Evolutionary conservation across 2,797 vertebrate genomes (phyloP).

Genomic region (Tiaroga cobitis): DNA sequence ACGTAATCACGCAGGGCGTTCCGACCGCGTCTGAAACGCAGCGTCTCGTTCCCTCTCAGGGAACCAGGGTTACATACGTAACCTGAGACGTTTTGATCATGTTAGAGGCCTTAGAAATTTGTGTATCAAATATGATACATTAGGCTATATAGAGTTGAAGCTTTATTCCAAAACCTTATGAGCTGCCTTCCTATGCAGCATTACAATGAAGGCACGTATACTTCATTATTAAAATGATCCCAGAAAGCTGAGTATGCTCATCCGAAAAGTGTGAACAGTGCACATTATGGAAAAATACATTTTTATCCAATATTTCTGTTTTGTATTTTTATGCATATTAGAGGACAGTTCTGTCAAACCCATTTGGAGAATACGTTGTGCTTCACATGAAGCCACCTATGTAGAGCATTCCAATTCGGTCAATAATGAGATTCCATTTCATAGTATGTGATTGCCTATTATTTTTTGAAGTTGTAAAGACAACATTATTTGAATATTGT

Average conservation of each 20-base stretch:
- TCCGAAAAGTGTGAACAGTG: neutral
- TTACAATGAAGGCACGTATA: neutral
- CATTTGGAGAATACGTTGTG: neutral
- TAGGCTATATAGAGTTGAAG: neutral
- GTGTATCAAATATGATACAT: neutral
- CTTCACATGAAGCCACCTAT: neutral
- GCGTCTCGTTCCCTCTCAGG: too few species aligned
- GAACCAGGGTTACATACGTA: too few species aligned
- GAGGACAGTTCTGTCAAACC: neutral
- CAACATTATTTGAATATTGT: neutral
- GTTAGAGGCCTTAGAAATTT: neutral
- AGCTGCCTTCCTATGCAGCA: neutral
- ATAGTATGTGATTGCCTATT: too few species aligned
- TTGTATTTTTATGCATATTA: neutral
- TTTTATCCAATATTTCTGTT: neutral
- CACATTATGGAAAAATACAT: neutral
- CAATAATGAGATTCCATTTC: neutral
- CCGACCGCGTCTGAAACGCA: too few species aligned
- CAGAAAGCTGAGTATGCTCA: neutral
- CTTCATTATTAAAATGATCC: neutral
- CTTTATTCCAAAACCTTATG: neutral
- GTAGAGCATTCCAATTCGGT: neutral
- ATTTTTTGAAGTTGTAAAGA: too few species aligned
- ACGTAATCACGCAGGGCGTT: too few species aligned
- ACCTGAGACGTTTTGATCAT: too few species aligned